phyloP scores from a whole-genome alignment of 2,797 vertebrate species.

The Siniperca scherzeri region DNA sequence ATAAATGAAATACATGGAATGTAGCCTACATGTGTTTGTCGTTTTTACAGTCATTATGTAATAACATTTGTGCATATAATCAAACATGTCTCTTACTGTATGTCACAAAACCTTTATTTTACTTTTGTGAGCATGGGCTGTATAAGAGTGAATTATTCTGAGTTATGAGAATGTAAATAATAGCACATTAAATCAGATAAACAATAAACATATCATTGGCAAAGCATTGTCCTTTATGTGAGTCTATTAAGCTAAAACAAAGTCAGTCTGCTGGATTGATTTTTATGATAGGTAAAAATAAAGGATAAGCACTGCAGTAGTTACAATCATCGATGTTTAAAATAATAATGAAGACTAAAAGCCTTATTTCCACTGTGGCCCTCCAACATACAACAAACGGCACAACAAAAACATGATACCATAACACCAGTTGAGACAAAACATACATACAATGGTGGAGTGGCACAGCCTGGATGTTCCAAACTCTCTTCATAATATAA shows the following conservation, averaged over 20 bases:
- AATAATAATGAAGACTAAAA: neutral
- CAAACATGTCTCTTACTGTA: neutral
- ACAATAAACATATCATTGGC: neutral
- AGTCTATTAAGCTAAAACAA: neutral
- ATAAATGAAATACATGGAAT: conserved; percentile 8
- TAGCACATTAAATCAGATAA: neutral
- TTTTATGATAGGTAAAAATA: neutral
- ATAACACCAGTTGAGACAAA: neutral
- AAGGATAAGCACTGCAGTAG: neutral
- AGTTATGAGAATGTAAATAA: neutral
- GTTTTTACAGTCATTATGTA: conserved; percentile 1
- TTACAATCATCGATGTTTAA: neutral
- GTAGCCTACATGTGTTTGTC: neutral
- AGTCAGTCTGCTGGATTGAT: neutral
- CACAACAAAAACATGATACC: neutral
- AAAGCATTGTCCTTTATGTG: neutral
- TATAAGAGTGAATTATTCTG: neutral
- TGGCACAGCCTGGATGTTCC: neutral
- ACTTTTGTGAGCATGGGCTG: neutral
- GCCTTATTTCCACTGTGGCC: neutral
- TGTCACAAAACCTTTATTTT: neutral
- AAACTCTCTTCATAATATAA: neutral
- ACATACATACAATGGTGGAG: neutral
- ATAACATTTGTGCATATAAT: neutral
- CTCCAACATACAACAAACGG: neutral